Evolutionary conservation across 2,797 vertebrate genomes (phyloP), one percentile per base, ranked within the genome.

Genomic region (Bradypodion pumilum): DNA sequence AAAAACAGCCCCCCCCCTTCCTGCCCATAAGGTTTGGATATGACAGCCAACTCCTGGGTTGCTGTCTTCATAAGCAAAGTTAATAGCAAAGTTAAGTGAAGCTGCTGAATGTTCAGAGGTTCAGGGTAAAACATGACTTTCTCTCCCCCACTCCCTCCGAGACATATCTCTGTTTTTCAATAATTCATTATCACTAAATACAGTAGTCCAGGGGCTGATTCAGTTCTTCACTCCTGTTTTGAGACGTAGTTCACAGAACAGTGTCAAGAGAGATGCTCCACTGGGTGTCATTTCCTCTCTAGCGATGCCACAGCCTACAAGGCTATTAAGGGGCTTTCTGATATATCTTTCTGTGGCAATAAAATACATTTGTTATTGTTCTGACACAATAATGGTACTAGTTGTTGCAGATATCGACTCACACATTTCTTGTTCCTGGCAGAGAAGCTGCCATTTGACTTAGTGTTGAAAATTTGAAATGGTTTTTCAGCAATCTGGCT

Each of bases 341-440:
- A 74, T 79, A 69, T 74, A 80, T 32, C 69, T 87, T 69, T 23
- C 35, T 63, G 52, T 25, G 60, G 65, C 49, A 27, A 75, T 76
- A 80, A 63, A 80, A 72, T 76, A 81, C 62, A 81, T 46, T 44
- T 72, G 59, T 79, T 79, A 81, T 63, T 81, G 42, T 60, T 77
- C 42, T 77, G 74, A 52, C 79, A 81, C 73, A 85, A n/a, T 76
- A 63, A 87, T 56, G 44, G 9, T 62, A 32, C 35, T 65, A 44
- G 52, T 40, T 75, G 32, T 60, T 80, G 66, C 52, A 65, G 44
- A 37, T 37, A 70, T 63, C 35, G 32, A 49, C 52, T 78, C 29
- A 49, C 42, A 7, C 35, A 4, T 63, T 80, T 63, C 66, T 62
- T 40, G 63, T 52, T 62, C 44, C 23, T 70, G 42, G n/a, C 46